phyloP scores from a whole-genome alignment of 2,888 invertebrate genomes.

The Phymatocera aterrima region DNA sequence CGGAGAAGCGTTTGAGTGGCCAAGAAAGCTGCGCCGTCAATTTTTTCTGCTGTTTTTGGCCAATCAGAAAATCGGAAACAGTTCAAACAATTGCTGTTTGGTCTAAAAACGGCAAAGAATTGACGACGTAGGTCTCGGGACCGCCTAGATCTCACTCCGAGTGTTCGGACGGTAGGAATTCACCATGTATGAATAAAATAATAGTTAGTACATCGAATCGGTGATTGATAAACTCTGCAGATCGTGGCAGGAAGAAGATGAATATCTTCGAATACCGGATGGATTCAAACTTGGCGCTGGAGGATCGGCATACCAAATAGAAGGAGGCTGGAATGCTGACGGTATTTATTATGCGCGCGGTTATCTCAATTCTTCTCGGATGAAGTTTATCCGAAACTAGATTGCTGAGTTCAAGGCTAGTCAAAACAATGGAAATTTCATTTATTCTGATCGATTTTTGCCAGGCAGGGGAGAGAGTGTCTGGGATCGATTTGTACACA shows the following conservation, averaged over 20 bases:
- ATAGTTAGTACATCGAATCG: neutral
- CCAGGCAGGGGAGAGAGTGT: constrained; percentile 81
- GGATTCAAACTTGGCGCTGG: constrained; percentile 62
- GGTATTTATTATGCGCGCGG: constrained; percentile 74
- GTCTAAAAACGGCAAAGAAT: too few relatives aligned
- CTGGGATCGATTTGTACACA: constrained; percentile 82
- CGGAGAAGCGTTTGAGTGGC: too few relatives aligned
- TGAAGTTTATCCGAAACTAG: neutral
- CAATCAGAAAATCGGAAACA: too few relatives aligned
- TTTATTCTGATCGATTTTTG: constrained; percentile 41
- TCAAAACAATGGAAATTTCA: neutral
- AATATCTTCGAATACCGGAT: constrained; percentile 55
- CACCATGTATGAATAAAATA: neutral
- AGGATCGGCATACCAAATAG: constrained; percentile 80
- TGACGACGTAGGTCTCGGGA: too few relatives aligned
- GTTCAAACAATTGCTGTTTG: too few relatives aligned
- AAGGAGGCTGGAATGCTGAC: constrained; percentile 80
- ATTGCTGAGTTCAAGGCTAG: neutral
- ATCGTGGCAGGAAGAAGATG: neutral
- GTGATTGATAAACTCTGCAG: neutral
- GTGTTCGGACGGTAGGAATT: too few relatives aligned
- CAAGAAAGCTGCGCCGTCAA: too few relatives aligned
- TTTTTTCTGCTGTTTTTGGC: too few relatives aligned
- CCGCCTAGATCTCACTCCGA: too few relatives aligned
- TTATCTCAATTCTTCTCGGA: constrained; percentile 5